Evolutionary conservation across 1,140 invertebrate species (phyloP), one percentile per base, ranked within the genome.

Genomic region (Neelides sp.): DNA sequence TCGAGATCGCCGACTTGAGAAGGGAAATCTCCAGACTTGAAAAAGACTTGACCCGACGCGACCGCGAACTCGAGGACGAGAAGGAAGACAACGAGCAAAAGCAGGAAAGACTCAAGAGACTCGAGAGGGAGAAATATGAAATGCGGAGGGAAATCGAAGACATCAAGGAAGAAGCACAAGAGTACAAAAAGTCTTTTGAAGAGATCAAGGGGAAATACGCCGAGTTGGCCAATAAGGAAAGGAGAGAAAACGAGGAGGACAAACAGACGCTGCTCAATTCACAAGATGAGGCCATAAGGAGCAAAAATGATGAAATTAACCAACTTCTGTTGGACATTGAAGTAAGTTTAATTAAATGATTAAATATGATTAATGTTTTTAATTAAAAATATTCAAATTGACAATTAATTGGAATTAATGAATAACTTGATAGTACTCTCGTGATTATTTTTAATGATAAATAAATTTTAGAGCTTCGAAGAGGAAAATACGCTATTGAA

Each of bases 301-400:
- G 70, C 47, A 81, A 79, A 64, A 81, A 80, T 65, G 73, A 71
- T 57, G 79, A 82, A 60, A 79, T 82, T 19, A 73, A 73, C 49
- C 75, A 77, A 61, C 64, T 82, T 3, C 65, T 82, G 24, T 63
- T 63, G 39, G 79, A 82, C 62, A 69, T 80, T 36, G 77, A 81
- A 64, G 78, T 79, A 68, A 57, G 59, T 42, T n/a, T 32, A 26
- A 36, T 45, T 49, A 42, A 41, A 24, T 34, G 7, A 28, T 48
- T 34, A 7, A 20, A 7, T 32, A 32, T 7, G 40, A 34, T 7
- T 3, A 19, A 27, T n/a, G 13, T n/a, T n/a, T n/a, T n/a, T n/a
- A n/a, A n/a, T n/a, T n/a, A n/a, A n/a, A n/a, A n/a, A n/a, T n/a
- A n/a, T n/a, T n/a, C n/a, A n/a, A n/a, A n/a, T n/a, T n/a, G n/a